phyloP scores from a whole-genome alignment of 2,797 vertebrate species.

The Cyprinella venusta region DNA sequence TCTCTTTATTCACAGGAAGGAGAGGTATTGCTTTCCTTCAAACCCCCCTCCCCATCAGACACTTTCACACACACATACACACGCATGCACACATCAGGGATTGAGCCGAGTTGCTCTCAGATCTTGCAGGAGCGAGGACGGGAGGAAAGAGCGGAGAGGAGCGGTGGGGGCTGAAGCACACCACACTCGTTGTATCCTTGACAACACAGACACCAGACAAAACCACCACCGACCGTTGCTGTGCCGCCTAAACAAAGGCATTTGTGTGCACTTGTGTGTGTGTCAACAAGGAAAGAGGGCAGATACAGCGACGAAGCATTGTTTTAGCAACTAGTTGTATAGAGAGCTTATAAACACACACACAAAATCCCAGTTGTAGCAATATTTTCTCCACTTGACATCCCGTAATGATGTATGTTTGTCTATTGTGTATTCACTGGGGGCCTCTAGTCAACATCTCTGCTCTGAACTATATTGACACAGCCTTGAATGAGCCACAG shows the following conservation, averaged over 20 bases:
- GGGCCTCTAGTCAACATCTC: constrained; percentile 44
- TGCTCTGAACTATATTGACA: constrained; percentile 41
- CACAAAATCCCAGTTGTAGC: constrained; percentile 33
- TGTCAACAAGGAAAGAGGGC: constrained; percentile 45
- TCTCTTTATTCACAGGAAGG: constrained; percentile 66
- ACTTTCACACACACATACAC: constrained; percentile 55
- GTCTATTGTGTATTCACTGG: constrained; percentile 37
- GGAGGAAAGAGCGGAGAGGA: constrained; percentile 39
- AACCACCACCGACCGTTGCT: constrained; percentile 56
- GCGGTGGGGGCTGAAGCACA: constrained; percentile 53
- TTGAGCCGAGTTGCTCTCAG: constrained; percentile 75
- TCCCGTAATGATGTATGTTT: constrained; percentile 43
- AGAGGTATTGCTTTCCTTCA: constrained; percentile 70
- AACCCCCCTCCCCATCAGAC: constrained; percentile 44
- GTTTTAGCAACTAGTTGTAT: constrained; percentile 40
- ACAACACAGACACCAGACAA: constrained; percentile 71
- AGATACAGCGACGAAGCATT: background rate
- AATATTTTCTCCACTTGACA: constrained; percentile 40
- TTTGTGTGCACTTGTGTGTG: constrained; percentile 49
- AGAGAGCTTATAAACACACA: constrained; percentile 34
- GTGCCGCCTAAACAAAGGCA: constrained; percentile 53
- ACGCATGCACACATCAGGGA: constrained; percentile 74
- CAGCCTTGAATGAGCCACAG: constrained; percentile 34
- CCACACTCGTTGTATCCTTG: constrained; percentile 62
- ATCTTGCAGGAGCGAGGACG: constrained; percentile 64